These are phyloP conservation scores for Euplagia quadripunctaria DNA, from an alignment of 2,888 invertebrate species.

Conservation along the genomic window DNA sequence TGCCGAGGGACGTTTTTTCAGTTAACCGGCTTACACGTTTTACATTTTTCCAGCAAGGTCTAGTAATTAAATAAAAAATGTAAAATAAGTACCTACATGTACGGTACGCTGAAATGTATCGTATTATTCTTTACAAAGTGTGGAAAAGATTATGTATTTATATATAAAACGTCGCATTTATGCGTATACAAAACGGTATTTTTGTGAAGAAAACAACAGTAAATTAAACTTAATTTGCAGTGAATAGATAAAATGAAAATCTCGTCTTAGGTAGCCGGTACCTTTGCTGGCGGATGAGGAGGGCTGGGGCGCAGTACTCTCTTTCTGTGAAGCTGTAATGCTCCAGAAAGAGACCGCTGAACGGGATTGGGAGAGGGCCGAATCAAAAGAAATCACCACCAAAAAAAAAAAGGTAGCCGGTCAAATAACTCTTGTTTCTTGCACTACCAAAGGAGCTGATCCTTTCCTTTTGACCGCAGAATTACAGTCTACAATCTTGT, in stretches of 20 bases:
- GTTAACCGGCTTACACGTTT: conserved; percentile 40
- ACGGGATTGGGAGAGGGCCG: no score
- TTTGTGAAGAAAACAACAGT: no score
- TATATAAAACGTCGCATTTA: no score
- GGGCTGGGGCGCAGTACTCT: no score
- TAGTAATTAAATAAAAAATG: conserved; percentile 48
- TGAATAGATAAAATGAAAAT: not conserved
- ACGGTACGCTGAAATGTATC: not conserved
- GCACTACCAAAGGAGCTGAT: not conserved
- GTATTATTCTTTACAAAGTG: no score
- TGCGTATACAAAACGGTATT: conserved; percentile 13
- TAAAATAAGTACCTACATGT: conserved; percentile 41
- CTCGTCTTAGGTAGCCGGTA: not conserved
- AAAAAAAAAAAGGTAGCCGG: no score
- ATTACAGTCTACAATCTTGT: not conserved
- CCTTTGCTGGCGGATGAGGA: no score
- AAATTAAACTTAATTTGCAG: not conserved
- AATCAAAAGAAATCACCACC: no score
- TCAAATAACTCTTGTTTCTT: not conserved
- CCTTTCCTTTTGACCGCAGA: not conserved
- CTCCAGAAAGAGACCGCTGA: no score
- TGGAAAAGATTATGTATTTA: no score
- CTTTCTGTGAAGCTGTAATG: no score
- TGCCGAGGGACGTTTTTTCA: conserved; percentile 34
- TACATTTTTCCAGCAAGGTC: conserved; percentile 35